Conservation (phyloP, 2,888 invertebrate genomes). For the Dryadula phaetusa region DNA sequence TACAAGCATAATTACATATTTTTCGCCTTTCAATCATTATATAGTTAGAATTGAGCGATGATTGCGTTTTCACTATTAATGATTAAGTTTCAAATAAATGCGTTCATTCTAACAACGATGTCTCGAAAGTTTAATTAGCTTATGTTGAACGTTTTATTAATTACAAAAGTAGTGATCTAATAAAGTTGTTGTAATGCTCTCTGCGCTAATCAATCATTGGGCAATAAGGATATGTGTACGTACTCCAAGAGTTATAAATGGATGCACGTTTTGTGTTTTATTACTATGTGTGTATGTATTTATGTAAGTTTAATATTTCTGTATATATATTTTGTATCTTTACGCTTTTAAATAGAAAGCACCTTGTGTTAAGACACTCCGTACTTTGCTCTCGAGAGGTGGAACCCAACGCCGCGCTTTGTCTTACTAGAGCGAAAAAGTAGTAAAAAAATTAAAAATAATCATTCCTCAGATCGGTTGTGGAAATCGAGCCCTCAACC, state of each 20-base stretch:
- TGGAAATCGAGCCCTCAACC: too few species aligned
- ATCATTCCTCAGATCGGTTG: too few species aligned
- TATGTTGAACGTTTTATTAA: slow-evolving; percentile 16
- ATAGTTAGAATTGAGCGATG: slow-evolving; percentile 58
- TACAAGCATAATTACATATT: slow-evolving; percentile 54
- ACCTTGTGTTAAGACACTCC: too few species aligned
- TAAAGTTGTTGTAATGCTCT: slow-evolving; percentile 23
- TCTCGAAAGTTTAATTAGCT: slow-evolving; percentile 22
- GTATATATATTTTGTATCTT: background rate
- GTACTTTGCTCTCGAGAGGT: too few species aligned
- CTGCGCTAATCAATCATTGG: slow-evolving; percentile 14
- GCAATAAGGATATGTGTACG: slow-evolving; percentile 9
- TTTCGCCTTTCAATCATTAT: slow-evolving; percentile 53
- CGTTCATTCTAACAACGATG: background rate
- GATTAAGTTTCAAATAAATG: slow-evolving; percentile 49
- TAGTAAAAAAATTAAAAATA: too few species aligned
- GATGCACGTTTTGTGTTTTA: background rate
- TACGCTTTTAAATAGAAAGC: too few species aligned
- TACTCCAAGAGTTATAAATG: slow-evolving; percentile 17
- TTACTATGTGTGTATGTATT: background rate
- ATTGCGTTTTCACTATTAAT: slow-evolving; percentile 70
- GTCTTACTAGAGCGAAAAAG: too few species aligned
- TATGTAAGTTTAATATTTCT: background rate
- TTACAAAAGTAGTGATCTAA: slow-evolving; percentile 12
- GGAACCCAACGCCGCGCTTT: too few species aligned